Conservation (phyloP, 2,797 vertebrate species). For the Artibeus lituratus region DNA sequence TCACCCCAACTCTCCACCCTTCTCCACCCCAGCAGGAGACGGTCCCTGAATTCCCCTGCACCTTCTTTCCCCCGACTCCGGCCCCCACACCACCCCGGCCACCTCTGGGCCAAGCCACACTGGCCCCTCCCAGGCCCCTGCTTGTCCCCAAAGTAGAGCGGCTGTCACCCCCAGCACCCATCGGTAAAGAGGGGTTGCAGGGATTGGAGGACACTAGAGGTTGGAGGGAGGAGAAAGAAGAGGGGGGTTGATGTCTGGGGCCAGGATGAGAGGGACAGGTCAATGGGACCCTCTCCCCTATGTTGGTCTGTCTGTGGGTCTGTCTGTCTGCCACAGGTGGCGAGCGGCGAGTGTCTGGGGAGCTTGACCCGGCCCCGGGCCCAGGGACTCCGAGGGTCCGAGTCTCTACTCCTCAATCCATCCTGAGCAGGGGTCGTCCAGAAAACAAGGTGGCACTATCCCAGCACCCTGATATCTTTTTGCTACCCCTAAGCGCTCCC, state of each 20-base stretch:
- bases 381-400: conserved; percentile 71
- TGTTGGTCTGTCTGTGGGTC: conserved; percentile 21
- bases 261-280: neutral
- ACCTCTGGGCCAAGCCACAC: conserved; percentile 34
- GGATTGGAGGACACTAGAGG: neutral
- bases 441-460: conserved; percentile 86
- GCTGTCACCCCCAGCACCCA: conserved; percentile 88
- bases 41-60: conserved; percentile 52
- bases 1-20: neutral
- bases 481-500: rapidly evolving
- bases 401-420: conserved; percentile 79
- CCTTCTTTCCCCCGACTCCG: conserved; percentile 51
- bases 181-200: conserved; percentile 79
- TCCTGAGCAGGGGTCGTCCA: conserved; percentile 80
- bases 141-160: conserved; percentile 91
- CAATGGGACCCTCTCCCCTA: neutral
- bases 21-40: conserved; percentile 50
- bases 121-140: conserved; percentile 74
- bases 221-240: neutral
- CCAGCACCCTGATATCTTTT: neutral
- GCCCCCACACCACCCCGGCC: conserved; percentile 69
- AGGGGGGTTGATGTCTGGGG: neutral
- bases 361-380: conserved; percentile 77
- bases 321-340: conserved; percentile 79
- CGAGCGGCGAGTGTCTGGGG: conserved; percentile 81